These are phyloP conservation scores for Gymnoscopelus microlampas DNA, from an alignment of 2,797 vertebrate genomes.

Conservation along the genomic window DNA sequence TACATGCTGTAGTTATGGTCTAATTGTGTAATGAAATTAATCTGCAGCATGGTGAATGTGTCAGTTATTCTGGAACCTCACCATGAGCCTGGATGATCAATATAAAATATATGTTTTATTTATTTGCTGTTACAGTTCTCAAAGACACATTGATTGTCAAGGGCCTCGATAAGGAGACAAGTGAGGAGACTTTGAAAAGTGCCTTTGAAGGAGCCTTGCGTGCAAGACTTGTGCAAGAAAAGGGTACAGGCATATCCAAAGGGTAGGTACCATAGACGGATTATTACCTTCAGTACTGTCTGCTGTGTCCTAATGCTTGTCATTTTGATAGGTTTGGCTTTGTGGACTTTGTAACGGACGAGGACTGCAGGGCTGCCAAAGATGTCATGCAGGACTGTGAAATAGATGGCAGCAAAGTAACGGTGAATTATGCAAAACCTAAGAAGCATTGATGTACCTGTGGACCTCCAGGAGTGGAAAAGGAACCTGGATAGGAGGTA, in stretches of 20 bases:
- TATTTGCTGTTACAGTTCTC: constrained; percentile 65
- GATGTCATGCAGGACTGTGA: constrained; percentile 91
- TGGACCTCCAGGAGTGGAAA: constrained; percentile 67
- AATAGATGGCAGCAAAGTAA: constrained; percentile 91
- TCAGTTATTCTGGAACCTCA: no score
- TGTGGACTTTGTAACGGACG: constrained; percentile 89
- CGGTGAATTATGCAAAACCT: constrained; percentile 85
- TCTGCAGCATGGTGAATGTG: no score
- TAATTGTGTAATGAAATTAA: no score
- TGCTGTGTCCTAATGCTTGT: constrained; percentile 71
- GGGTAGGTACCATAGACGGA: constrained; percentile 73
- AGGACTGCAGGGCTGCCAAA: constrained; percentile 89
- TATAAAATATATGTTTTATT: no score
- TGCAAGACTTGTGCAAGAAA: constrained; percentile 84
- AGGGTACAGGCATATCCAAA: constrained; percentile 87
- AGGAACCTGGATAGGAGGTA: constrained; percentile 73
- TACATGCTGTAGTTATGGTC: no score
- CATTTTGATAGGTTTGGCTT: constrained; percentile 88
- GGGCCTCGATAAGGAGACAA: constrained; percentile 89
- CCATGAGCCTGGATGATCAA: no score
- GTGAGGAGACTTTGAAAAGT: constrained; percentile 85
- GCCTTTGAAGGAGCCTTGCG: constrained; percentile 88
- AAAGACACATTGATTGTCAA: constrained; percentile 89
- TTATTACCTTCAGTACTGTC: background rate
- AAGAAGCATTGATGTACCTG: constrained; percentile 75